These are phyloP conservation scores for Sitta europaea DNA, from an alignment of 2,113 vertebrate species.

Conservation along the genomic window DNA sequence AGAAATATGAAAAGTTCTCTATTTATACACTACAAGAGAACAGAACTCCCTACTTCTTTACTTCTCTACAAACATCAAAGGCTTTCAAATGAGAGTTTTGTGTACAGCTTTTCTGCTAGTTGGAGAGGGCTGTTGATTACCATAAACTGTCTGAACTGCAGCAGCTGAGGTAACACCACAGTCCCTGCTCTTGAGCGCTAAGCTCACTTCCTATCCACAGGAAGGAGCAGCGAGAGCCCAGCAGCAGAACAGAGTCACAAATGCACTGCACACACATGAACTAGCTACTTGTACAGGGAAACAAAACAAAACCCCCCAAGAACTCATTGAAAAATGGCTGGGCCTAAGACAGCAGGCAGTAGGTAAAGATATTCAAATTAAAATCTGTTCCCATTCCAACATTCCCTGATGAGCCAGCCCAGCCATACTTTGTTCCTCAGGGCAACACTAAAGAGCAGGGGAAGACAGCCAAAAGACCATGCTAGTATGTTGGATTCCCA, in stretches of 20 bases:
- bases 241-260: background rate
- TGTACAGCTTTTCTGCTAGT: accelerated
- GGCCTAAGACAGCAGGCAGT: background rate
- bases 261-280: background rate
- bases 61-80: background rate
- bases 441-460: background rate
- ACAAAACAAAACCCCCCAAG: background rate
- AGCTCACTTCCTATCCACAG: background rate
- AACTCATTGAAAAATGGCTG: background rate
- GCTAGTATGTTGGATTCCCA: background rate
- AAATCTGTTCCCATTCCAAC: background rate
- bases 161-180: background rate
- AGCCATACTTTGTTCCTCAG: background rate
- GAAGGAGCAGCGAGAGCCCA: background rate
- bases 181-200: background rate
- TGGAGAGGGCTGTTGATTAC: background rate
- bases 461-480: background rate
- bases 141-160: background rate
- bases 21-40: background rate
- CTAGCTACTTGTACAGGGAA: background rate
- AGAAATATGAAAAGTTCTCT: background rate
- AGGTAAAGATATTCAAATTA: background rate
- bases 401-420: background rate
- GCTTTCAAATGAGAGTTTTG: background rate
- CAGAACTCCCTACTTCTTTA: background rate